Base-by-base conservation (phyloP, 2,888 invertebrate genomes). In the Tipula unca region DNA sequence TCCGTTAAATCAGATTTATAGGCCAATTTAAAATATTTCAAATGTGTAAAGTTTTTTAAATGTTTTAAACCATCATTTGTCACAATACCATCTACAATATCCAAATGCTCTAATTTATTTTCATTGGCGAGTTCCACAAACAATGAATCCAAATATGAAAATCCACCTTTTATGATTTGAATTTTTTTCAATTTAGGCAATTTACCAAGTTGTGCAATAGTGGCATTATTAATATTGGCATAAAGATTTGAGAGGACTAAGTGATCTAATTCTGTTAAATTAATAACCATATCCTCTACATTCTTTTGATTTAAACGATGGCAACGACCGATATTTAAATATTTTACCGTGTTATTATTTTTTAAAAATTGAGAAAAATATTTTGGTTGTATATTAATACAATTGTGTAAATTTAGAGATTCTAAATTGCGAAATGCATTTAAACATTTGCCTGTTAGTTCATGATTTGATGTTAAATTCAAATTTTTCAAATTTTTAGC, bases 321-420 rank as follows among this genome's bases (percentile, higher is more conserved):
- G 48, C 87, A 87, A 36, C 82, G 82, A 10, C 85, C 39, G 82
- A 87, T 87, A 85, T 87, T 86, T 82, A 87, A 82, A 29, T 85
- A 85, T 85, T 85, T 86, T 39, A 87, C 39, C 35, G 86, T 85
- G 3, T 32, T 85, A 54, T 69, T 85, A 48, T 85, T 86, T 39
- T n/a, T 10, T 69, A 86, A 86, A 25, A 87, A 36, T 17, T 84
- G 82, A 6, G 85, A 86, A 83, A 87, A 87, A 85, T 86, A 69
- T 42, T 84, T 85, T 10, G 86, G 29, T 85, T 86, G 84, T 10
- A 87, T 54, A 69, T 86, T 86, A n/a, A 29, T 84, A 85, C 87
- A 87, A n/a, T 86, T 25, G 25, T 84, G 84, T 82, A 87, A 85
- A 32, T 86, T 85, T 85, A 87, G 84, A 17, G 35, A n/a, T 85